Evolutionary conservation across 2,113 vertebrate genomes (phyloP), one percentile per base, ranked within the genome.

Genomic region (Alectura lathami): DNA sequence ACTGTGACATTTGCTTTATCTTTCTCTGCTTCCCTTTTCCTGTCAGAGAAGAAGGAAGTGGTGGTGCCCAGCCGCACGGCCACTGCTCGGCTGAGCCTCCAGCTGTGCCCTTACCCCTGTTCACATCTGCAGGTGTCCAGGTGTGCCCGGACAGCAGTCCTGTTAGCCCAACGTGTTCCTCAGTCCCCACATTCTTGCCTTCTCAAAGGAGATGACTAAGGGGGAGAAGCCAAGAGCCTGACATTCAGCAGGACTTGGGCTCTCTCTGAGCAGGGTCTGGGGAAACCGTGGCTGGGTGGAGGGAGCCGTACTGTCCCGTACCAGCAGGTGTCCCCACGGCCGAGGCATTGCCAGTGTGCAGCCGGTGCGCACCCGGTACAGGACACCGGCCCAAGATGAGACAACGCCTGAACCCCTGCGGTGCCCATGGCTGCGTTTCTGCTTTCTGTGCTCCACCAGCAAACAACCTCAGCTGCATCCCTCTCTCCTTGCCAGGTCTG

Each of bases 401-500:
- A 60, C 82, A 8, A 47, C 83, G 83, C 83, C 68, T 5, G 48
- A 70, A 13, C 38, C 76, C 69, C 72, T 5, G 57, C 22, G 0
- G 63, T 23, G 59, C 17, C 76, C 80, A 0, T 72, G 78, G 13
- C 54, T 8, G 3, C 11, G 13, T 17, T 42, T 23, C 8, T 17
- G 57, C 60, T 8, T 16, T 73, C 56, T 1, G 4, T 48, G n/a
- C 51, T 72, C 20, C 50, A 16, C 30, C 26, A 59, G 11, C 68
- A 40, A 10, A 17, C 54, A 24, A 60, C n/a, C 87, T 88, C 76
- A 94, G 91, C 84, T 45, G 85, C 21, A 84, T 76, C 60, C 69
- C 85, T 66, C 79, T 75, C 13, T 30, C 80, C 73, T 81, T 84
- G 40, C 84, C 94, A 99, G 99, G 99, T 97, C 98, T 99, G 32